Base-by-base conservation (phyloP, 2,113 vertebrate species). In the Nerophis ophidion region DNA sequence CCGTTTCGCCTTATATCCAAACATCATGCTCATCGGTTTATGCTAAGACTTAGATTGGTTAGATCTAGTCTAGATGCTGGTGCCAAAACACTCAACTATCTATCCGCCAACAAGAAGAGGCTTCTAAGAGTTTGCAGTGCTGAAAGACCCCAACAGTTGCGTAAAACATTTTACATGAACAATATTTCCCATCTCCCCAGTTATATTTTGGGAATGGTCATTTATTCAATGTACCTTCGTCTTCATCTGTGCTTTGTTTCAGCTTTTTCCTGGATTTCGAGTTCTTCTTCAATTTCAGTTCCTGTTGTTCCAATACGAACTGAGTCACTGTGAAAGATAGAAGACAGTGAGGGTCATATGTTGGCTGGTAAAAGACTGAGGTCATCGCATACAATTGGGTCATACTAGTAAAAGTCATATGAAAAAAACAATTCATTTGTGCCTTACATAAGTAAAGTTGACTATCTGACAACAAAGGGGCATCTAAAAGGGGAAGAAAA, bases 211-310 rank as follows among this genome's bases (percentile, higher is more conserved):
- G 15, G 16, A 3, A 56, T n/a, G n/a, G 15, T 40, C 1, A 40
- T 7, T 26, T 26, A 14, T 34, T 7, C 34, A 33, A 72, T 61
- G 44, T 79, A 90, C 89, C 82, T 65, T 89, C 89, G 48, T 94
- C 93, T 33, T 94, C 92, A 0, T 95, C 93, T 0, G 88, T 84
- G 67, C 91, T 94, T 74, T 95, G 93, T 78, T 94, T 96, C 71
- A 93, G 87, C 83, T 96, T 96, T 79, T 96, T 96, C 68, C 93
- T 90, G 63, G 93, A 94, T 87, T 95, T 96, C 61, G 93, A 93
- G 69, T 91, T 92, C 82, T 95, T 96, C 89, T 96, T 96, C 65
- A 85, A 87, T 82, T 94, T 94, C 53, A 93, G 77, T 65, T 96
- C 93, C 79, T 90, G 87, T 70, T 92, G 92, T 46, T 95, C 93